Evolutionary conservation across 2,888 invertebrate genomes (phyloP), one percentile per base, ranked within the genome.

Genomic region (Chalcosyrphus nemorum): DNA sequence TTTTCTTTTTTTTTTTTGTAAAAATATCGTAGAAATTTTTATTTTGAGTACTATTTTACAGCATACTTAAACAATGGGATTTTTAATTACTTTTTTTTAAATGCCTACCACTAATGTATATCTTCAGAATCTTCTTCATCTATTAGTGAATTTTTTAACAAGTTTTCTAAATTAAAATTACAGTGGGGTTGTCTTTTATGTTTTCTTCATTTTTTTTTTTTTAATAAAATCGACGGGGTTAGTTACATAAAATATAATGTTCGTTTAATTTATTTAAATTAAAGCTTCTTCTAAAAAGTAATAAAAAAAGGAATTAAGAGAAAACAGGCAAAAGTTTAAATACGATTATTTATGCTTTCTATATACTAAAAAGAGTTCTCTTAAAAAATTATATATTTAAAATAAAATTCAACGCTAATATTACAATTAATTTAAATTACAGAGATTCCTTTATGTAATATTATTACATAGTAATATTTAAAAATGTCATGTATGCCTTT

Each of bases 351-450:
- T 57, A 41, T 56, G 27, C 47, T 54, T 61, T 76, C 50, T 75
- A 63, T 41, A 50, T 41, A 50, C 52, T 59, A 72, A 35, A n/a
- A 66, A 68, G 63, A 75, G 35, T 66, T 66, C 52, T 66, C 47
- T 56, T 71, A 72, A 43, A 68, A 52, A 19, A 59, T 7, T 70
- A 71, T 19, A 45, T 56, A 52, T 65, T 72, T 63, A 75, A 84
- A 70, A 70, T 74, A 80, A 74, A 84, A 84, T 75, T 85, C 81
- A 81, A 81, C 47, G 41, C 85, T 85, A 85, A 81, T 66, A 65
- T 85, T 84, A 84, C 74, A 84, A 80, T 78, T 84, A 84, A 75
- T 84, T 84, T 84, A 84, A 84, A 84, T 84, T 84, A 82, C 82
- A 82, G 56, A 75, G 71, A 82, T 82, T 78, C 72, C 72, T 52